Percentiles rank a stretch among this genome's conserved stretches.
Conservation (phyloP, 2,797 vertebrate genomes). For the Danio albolineatus region DNA sequence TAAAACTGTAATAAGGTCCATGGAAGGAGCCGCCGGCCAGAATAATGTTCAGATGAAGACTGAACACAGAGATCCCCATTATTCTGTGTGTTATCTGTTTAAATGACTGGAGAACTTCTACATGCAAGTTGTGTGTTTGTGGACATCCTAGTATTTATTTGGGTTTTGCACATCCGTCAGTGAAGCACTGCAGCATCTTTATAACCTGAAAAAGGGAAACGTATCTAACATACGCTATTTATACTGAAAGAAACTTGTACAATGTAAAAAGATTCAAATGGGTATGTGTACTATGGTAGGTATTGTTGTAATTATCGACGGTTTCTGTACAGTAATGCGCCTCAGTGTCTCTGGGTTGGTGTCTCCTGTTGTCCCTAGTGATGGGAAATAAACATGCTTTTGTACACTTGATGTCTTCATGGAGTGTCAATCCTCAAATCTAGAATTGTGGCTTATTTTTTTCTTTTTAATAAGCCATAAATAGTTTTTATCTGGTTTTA, state of each 20-base stretch:
- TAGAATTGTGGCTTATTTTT: too few species aligned
- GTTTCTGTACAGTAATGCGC: constrained; percentile 37
- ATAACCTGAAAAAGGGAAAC: constrained; percentile 31
- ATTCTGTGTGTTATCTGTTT: background rate
- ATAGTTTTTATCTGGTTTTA: too few species aligned
- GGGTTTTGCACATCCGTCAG: constrained; percentile 26
- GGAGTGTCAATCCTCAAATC: too few species aligned
- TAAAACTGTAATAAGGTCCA: background rate
- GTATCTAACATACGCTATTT: constrained; percentile 24
- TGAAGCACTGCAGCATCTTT: constrained; percentile 27
- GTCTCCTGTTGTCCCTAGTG: constrained; percentile 54
- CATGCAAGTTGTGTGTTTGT: constrained; percentile 7
- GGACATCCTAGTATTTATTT: constrained; percentile 54
- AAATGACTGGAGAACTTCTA: constrained; percentile 26
- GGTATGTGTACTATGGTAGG: constrained; percentile 53
- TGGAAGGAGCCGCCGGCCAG: background rate
- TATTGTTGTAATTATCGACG: constrained; percentile 52
- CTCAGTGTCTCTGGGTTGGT: constrained; percentile 24
- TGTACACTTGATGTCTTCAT: constrained; percentile 44
- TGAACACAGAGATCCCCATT: background rate
- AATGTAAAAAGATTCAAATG: constrained; percentile 60
- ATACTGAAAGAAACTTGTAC: constrained; percentile 54
- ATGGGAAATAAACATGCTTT: constrained; percentile 62
- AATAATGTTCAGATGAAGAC: background rate
- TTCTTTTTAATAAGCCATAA: too few species aligned